Conservation (phyloP, 2,113 vertebrate species). For the Vulpes ferrilata region DNA sequence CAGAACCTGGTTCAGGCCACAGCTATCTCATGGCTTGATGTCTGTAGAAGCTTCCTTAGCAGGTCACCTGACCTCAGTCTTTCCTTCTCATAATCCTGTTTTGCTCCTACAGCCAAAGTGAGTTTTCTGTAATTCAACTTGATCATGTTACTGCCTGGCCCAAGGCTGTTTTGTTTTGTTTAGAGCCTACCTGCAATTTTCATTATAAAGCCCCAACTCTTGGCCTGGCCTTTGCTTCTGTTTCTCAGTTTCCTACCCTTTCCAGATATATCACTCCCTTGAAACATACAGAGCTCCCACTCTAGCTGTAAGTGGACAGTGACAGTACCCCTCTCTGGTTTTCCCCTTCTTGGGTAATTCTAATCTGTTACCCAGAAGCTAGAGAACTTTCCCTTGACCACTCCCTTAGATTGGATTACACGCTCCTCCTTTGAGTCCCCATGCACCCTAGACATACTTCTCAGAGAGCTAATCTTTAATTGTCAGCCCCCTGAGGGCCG, state of each 20-base stretch:
- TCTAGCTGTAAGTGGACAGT: not conserved
- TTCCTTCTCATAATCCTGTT: not conserved
- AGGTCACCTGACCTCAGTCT: not conserved
- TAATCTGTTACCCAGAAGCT: not conserved
- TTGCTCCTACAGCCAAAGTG: not conserved
- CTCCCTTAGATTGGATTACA: not conserved
- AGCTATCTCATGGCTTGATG: not conserved
- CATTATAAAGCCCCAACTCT: not conserved
- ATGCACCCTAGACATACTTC: not conserved
- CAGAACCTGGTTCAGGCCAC: not conserved
- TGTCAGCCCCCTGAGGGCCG: not conserved
- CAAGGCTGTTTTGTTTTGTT: not conserved
- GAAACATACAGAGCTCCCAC: not conserved
- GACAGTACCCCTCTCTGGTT: not conserved
- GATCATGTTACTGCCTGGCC: not conserved
- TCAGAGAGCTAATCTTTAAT: not conserved
- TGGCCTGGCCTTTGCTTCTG: not conserved
- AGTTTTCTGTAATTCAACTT: constrained; percentile 34
- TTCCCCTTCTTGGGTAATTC: not conserved
- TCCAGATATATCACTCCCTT: not conserved
- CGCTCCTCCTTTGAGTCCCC: not conserved
- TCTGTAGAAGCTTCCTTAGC: not conserved
- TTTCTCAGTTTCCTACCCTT: not conserved
- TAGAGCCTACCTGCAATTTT: not conserved
- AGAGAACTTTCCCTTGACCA: not conserved